Conservation (phyloP, 1,140 invertebrate species). For the Aphaenogaster ashmeadi region DNA sequence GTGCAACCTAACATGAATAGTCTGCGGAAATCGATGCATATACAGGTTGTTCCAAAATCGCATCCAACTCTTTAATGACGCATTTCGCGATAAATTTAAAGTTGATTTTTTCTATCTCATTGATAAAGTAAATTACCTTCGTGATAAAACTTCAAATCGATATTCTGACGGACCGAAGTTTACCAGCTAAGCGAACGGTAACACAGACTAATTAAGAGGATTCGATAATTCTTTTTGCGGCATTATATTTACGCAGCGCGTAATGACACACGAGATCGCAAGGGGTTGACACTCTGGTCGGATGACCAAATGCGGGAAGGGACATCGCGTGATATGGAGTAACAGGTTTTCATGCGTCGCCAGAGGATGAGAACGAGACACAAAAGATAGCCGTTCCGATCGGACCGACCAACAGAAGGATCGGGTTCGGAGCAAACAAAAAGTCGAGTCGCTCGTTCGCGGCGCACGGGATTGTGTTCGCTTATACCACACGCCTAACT, state of each 20-base stretch:
- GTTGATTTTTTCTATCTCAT: neutral
- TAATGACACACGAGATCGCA: neutral
- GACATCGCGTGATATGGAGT: conserved; percentile 62
- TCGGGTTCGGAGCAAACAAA: conserved; percentile 42
- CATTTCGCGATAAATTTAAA: neutral
- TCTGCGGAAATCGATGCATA: neutral
- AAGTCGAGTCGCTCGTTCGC: conserved; percentile 60
- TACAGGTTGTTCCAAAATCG: neutral
- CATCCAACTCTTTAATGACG: neutral
- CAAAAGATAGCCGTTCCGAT: conserved; percentile 67
- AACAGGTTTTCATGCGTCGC: conserved; percentile 73
- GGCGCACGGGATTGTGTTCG: conserved; percentile 47
- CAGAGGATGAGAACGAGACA: conserved; percentile 30
- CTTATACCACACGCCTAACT: neutral
- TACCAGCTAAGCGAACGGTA: neutral
- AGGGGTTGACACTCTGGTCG: conserved; percentile 56
- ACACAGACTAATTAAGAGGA: conserved; percentile 11
- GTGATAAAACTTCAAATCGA: neutral
- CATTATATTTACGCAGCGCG: neutral
- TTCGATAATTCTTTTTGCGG: neutral
- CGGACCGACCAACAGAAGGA: conserved; percentile 45
- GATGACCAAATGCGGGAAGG: conserved; percentile 71
- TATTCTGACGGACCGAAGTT: neutral
- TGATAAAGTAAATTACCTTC: neutral
- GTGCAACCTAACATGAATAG: neutral